Evolutionary conservation across 2,888 invertebrate genomes (phyloP), one percentile per base, ranked within the genome.

Genomic region (Bhutanitis thaidina): DNA sequence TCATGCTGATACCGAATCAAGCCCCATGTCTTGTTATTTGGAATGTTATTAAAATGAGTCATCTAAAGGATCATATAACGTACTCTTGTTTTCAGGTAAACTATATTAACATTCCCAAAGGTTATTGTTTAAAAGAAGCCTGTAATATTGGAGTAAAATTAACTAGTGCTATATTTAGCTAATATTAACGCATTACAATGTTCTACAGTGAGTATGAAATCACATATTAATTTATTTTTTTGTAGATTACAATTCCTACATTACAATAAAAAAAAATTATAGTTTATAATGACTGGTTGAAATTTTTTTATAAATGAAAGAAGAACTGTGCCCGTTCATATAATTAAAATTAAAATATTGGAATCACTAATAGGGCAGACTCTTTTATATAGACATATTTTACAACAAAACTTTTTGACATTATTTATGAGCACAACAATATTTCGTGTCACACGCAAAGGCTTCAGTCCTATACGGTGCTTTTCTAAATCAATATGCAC

Each of bases 1-100:
- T 80, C 89, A 89, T 89, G 89, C 89, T 86, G 77, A 76, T 80
- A 78, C 78, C 69, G 70, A 70, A 75, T 71, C 57, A 67, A 67
- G 69, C 67, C 62, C 63, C 55, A 56, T 44, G 45, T 61, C 54
- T 57, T 46, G 44, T 16, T 51, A 53, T 52, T 53, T 48, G 46
- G 55, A 37, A 49, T 53, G 39, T 49, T 13, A 16, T 41, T 49
- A 25, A 40, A 44, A 39, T 44, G 2, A 20, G 2, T 5, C 27
- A 27, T 39, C 39, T 40, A 40, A n/a, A 16, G 39, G 12, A 35
- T 32, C 8, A 40, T 15, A 25, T 39, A 10, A n/a, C 4, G 1
- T 4, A 27, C 5, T 4, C 27, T 27, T 8, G 30, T 13, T 40
- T 16, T 35, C 8, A 38, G 13, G 35, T 14, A 1, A 32, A 34